Evolutionary conservation across 2,797 vertebrate genomes (phyloP), one percentile per base, ranked within the genome.

Genomic region (Crocodylus rhombifer): DNA sequence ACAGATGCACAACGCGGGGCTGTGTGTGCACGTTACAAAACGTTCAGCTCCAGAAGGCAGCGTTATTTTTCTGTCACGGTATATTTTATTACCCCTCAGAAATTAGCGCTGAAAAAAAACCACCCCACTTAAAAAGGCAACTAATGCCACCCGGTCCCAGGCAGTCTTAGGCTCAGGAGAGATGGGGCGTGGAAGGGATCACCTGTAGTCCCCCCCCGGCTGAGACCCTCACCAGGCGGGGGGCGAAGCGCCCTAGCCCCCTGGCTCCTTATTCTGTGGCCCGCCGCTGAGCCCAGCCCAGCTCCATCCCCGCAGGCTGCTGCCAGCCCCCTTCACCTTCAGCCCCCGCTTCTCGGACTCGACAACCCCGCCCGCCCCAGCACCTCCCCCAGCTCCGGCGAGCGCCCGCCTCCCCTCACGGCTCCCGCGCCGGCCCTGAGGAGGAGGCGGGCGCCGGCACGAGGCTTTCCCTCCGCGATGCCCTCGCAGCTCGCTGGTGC

Each of bases 211-310:
- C 93, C 77, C 77, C 55, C 64, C 60, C 51, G 12, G 20, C 13
- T 51, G 60, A 67, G 78, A 88, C 88, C 75, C 95, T 79, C 95
- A 9, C 42, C 42, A 77, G 94, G 81, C 60, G 90, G 65, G 62
- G 78, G 93, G 67, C 60, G 57, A 18, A 2, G 42, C 62, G 55
- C 77, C 64, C 67, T 36, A 36, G 64, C 85, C 14, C 58, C 73
- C 55, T n/a, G 81, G 75, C 74, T 63, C 5, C 69, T 69, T 73
- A 12, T 83, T 73, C 71, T 89, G 85, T 92, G 80, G 86, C 77
- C 61, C 20, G n/a, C 83, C 57, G 69, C 86, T 55, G 76, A 80
- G 82, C 26, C 79, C 67, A 76, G 65, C 36, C 42, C 42, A 8
- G 42, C 42, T 8, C 42, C 42, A 42, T 42, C 42, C 42, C 10